These are phyloP conservation scores for Gymnogyps californianus DNA, from an alignment of 2,113 vertebrate genomes.

Conservation along the genomic window DNA sequence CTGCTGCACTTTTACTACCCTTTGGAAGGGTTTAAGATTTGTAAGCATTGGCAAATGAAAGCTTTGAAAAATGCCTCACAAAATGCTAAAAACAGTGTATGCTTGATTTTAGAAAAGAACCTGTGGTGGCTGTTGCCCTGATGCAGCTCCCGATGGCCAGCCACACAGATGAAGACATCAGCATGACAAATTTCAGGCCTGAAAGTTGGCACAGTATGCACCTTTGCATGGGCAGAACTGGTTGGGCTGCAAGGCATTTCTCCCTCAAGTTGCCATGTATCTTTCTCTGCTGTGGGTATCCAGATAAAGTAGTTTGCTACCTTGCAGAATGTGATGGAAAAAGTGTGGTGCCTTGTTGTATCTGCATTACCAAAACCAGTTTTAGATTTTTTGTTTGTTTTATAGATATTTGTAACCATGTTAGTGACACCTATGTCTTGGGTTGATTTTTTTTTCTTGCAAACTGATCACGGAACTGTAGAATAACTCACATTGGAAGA, in stretches of 20 bases:
- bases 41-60: slow-evolving; percentile 23
- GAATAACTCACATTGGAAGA: not conserved
- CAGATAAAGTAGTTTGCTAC: not conserved
- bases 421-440: not conserved
- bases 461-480: not conserved
- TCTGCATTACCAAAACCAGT: not conserved
- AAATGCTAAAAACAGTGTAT: not conserved
- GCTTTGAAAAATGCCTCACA: not conserved
- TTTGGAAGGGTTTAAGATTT: slow-evolving; percentile 58
- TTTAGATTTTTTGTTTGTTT: not conserved
- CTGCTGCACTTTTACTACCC: slow-evolving; percentile 71
- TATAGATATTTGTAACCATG: not conserved
- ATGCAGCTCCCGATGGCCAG: not conserved
- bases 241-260: not conserved
- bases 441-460: not conserved
- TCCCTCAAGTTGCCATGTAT: not conserved
- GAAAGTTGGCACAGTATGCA: not conserved
- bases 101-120: not conserved
- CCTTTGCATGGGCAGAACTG: not conserved
- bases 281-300: not conserved
- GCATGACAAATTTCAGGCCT: not conserved
- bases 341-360: not conserved
- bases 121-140: not conserved
- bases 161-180: not conserved
- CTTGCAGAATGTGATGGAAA: not conserved